Evolutionary conservation across 2,888 invertebrate species (phyloP).

Genomic region (Philonicus albiceps): DNA sequence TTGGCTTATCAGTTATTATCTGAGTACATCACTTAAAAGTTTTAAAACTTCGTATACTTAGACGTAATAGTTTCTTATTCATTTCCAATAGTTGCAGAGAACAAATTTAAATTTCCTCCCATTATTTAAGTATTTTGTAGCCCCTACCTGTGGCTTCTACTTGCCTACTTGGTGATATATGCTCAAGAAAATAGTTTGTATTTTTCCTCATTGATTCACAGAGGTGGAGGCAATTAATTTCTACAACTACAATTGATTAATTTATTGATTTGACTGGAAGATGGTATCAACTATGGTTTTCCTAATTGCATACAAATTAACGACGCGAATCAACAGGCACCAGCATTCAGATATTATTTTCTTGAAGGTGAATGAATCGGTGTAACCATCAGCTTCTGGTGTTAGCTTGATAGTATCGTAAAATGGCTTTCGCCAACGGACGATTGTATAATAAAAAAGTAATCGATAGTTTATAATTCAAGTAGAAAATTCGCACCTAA

Average conservation of each 20-base stretch:
- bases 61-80: neutral
- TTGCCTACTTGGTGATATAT: neutral
- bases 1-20: neutral
- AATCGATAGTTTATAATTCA: neutral
- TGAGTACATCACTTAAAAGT: neutral
- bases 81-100: neutral
- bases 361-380: neutral
- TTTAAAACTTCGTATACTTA: neutral
- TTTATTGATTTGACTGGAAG: neutral
- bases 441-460: neutral
- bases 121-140: neutral
- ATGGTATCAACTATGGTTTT: neutral
- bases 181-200: neutral
- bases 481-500: neutral
- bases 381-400: neutral
- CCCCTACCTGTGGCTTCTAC: neutral
- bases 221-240: slow-evolving; percentile 7
- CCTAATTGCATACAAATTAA: slow-evolving; percentile 21
- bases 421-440: neutral
- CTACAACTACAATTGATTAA: neutral
- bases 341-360: neutral
- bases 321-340: neutral
- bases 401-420: neutral
- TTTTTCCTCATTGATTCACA: neutral
- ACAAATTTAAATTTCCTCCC: neutral